Percentiles rank a stretch among this genome's conserved stretches.
phyloP scores from a whole-genome alignment of 2,797 vertebrate species.

The Philypnodon macrostomus region DNA sequence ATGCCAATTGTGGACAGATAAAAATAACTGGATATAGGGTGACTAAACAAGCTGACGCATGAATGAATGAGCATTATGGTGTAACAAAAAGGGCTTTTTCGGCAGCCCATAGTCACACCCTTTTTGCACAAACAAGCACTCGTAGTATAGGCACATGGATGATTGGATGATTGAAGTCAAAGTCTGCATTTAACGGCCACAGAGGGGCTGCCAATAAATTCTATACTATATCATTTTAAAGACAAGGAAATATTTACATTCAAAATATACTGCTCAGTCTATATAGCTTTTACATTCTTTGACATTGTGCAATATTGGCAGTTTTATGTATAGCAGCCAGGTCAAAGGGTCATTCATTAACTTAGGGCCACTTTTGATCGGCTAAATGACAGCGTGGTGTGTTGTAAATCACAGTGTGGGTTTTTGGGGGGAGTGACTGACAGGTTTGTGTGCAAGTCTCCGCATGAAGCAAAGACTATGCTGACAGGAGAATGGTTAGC shows the following conservation, averaged over 20 bases:
- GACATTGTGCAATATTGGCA: not conserved
- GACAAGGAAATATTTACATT: conserved; percentile 9
- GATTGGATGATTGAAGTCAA: conserved; percentile 37
- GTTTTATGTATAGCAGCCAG: not conserved
- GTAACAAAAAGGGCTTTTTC: conserved; percentile 44
- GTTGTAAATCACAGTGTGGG: conserved; percentile 18
- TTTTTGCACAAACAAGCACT: conserved; percentile 40
- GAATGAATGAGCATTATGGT: conserved; percentile 45
- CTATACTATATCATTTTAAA: conserved; percentile 18
- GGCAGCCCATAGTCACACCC: conserved; percentile 41
- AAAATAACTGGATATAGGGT: conserved; percentile 44
- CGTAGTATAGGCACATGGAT: conserved; percentile 15
- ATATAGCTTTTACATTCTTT: conserved; percentile 5
- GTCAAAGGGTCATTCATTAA: conserved; percentile 12
- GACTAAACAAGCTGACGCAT: conserved; percentile 44
- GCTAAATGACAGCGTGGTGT: conserved; percentile 7
- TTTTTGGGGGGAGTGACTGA: conserved; percentile 43
- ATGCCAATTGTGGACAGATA: conserved; percentile 22
- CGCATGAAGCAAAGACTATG: conserved; percentile 42
- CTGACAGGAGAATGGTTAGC: conserved; percentile 63
- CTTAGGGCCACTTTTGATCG: not conserved
- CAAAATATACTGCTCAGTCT: conserved; percentile 3
- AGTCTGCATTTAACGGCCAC: conserved; percentile 23
- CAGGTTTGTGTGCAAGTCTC: conserved; percentile 46
- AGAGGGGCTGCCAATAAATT: conserved; percentile 29